Evolutionary conservation across 2,888 invertebrate species (phyloP).

Genomic region (Lithophane leautieri): DNA sequence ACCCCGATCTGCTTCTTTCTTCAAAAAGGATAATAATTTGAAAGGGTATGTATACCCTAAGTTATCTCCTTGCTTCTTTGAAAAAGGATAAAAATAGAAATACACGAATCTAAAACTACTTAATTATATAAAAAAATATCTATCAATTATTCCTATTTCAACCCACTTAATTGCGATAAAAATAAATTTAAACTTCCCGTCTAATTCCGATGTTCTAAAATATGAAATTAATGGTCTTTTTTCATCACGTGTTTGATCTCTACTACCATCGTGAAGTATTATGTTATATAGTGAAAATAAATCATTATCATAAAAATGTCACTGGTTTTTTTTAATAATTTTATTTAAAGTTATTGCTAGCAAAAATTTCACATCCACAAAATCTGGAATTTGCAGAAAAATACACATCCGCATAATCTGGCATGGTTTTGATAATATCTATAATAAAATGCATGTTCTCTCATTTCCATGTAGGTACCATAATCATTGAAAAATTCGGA

Average conservation of each 20-base stretch:
- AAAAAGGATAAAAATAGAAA: not conserved
- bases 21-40: not conserved
- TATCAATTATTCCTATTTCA: not conserved
- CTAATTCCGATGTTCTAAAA: conserved; percentile 39
- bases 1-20: not conserved
- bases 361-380: too few species aligned
- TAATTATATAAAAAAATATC: not conserved
- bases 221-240: conserved; percentile 36
- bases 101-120: not conserved
- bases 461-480: not conserved
- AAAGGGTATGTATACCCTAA: too few species aligned
- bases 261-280: conserved; percentile 23
- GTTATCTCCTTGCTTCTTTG: too few species aligned
- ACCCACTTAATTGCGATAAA: not conserved
- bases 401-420: not conserved
- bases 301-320: conserved; percentile 3
- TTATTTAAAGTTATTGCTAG: too few species aligned
- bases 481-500: not conserved
- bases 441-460: not conserved
- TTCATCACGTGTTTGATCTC: conserved; percentile 34
- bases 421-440: not conserved
- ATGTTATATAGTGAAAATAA: conserved; percentile 25
- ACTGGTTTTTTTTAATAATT: not conserved
- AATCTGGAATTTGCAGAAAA: too few species aligned
- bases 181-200: conserved; percentile 11